Conservation (phyloP, 2,797 vertebrate genomes). For the Pseudochromis fuscus region DNA sequence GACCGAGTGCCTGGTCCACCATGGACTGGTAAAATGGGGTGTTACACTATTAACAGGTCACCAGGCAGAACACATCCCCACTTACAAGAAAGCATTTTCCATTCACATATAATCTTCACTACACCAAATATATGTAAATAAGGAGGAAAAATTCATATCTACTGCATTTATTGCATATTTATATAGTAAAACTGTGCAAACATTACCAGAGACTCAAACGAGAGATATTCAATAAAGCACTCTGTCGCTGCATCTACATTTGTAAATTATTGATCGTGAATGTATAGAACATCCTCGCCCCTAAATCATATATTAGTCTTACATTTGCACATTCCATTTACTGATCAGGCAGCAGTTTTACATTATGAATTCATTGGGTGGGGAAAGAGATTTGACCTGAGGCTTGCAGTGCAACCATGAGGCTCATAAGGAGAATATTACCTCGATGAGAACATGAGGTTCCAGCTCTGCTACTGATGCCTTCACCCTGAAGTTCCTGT, state of each 20-base stretch:
- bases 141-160: neutral
- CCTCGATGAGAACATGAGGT: slow-evolving; percentile 31
- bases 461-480: slow-evolving; percentile 2
- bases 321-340: slow-evolving; percentile 66
- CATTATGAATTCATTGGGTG: slow-evolving; percentile 53
- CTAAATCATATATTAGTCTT: slow-evolving; percentile 69
- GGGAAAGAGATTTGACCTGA: slow-evolving; percentile 49
- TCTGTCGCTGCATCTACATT: slow-evolving; percentile 8
- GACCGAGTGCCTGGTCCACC: neutral
- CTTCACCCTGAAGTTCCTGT: slow-evolving; percentile 9
- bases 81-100: neutral
- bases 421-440: slow-evolving; percentile 42
- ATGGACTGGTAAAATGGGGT: neutral
- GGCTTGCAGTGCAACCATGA: slow-evolving; percentile 28
- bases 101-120: slow-evolving; percentile 6
- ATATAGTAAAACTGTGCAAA: no score
- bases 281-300: slow-evolving; percentile 40
- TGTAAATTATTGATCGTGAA: slow-evolving; percentile 65
- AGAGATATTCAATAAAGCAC: slow-evolving; percentile 16
- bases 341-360: slow-evolving; percentile 41
- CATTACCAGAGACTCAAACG: neutral
- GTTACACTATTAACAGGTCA: no score
- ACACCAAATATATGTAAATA: neutral
- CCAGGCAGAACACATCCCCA: slow-evolving; percentile 1
- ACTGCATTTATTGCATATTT: neutral